Evolutionary conservation across 2,797 vertebrate genomes (phyloP), one percentile per base, ranked within the genome.

Genomic region (Rhinella marina): DNA sequence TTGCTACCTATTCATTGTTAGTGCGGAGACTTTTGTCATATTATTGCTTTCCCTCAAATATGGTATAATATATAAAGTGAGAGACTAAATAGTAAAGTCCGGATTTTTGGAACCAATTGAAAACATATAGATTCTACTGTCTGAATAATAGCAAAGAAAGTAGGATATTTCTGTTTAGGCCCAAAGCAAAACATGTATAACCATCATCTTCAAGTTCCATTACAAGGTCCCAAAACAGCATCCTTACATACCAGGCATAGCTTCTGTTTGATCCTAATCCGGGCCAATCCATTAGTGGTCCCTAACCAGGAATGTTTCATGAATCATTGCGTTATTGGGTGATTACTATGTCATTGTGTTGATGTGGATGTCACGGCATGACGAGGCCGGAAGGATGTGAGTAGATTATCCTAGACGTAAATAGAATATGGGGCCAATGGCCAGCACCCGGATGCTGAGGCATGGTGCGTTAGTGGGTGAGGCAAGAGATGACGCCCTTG

Each of bases 401-500:
- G 81, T 17, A 83, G 72, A 32, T 87, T 87, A 87, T 83, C 48
- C 66, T 16, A 13, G 73, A 83, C 64, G 48, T 25, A 77, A 68
- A 83, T 87, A 87, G 81, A 66, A 48, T 41, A 50, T 12, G n/a
- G 66, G 59, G 17, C 57, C 84, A 29, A 13, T 77, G 73, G 59
- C n/a, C 72, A 64, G 59, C 48, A 12, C 41, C 73, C 84, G 84
- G 84, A 85, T 54, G 84, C 25, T 78, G 73, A 78, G 59, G 62
- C 73, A 54, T 66, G 73, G 78, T 64, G 84, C 73, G 76, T 61
- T 62, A 27, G 29, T 84, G 57, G 54, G 79, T 48, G n/a, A 81
- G 73, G 62, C 57, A 66, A 27, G 59, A 32, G 25, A 57, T 52
- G 87, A 89, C 88, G 88, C 88, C 88, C 88, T 73, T 76, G 23